Evolutionary conservation across 1,140 invertebrate species (phyloP).

Genomic region (Panagrolaimus sp.): DNA sequence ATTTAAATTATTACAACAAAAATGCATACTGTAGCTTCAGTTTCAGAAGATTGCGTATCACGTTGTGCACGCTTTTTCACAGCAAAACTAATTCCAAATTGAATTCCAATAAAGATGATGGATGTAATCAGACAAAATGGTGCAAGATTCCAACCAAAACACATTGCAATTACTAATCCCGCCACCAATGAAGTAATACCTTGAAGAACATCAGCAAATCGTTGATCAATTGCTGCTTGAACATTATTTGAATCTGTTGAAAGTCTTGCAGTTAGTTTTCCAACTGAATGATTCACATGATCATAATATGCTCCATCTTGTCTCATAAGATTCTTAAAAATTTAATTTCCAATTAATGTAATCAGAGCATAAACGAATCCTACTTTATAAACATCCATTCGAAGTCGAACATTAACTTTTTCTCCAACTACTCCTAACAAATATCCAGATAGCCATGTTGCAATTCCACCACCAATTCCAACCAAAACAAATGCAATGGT

Average conservation of each 20-base stretch:
- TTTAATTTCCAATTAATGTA: background rate
- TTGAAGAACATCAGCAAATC: conserved; percentile 60
- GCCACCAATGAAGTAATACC: conserved; percentile 45
- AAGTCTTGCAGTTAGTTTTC: conserved; percentile 63
- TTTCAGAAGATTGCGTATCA: conserved; percentile 30
- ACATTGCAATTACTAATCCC: conserved; percentile 57
- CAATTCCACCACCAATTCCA: conserved; percentile 32
- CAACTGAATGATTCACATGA: conserved; percentile 61
- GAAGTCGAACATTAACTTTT: conserved; percentile 32
- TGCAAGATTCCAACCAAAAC: conserved; percentile 60
- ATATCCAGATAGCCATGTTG: conserved; percentile 44
- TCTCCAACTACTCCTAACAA: conserved; percentile 51
- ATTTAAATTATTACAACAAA: too few relatives aligned
- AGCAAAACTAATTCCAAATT: conserved; percentile 24
- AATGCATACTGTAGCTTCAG: conserved; percentile 13
- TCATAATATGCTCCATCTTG: conserved; percentile 65
- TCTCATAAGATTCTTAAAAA: conserved; percentile 59
- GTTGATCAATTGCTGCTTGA: conserved; percentile 62
- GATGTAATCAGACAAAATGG: conserved; percentile 34
- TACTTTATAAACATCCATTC: conserved; percentile 32
- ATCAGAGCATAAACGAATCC: too few relatives aligned
- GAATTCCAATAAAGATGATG: conserved; percentile 21
- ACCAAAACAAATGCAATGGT: conserved; percentile 32
- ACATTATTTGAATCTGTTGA: conserved; percentile 64
- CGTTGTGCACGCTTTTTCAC: conserved; percentile 30